Base-by-base conservation (phyloP, 2,113 vertebrate species). In the Tragulus kanchil region DNA sequence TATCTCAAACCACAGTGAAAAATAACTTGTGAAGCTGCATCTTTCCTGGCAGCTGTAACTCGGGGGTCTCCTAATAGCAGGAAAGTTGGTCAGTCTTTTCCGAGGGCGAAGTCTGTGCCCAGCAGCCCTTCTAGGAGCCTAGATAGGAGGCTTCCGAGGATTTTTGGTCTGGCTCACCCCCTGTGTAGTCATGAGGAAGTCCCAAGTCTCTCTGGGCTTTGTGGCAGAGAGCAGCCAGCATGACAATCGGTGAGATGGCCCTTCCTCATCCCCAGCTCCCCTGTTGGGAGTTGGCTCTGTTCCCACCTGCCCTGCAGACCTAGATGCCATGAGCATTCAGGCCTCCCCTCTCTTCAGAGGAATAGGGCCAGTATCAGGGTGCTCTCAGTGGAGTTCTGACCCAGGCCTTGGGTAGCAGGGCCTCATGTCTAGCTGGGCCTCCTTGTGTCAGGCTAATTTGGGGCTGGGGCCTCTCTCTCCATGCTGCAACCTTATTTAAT, bases 1-100 rank as follows among this genome's bases (percentile, higher is more conserved):
- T 93, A 82, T 96, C 82, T 95, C 77, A 96, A 97, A 97, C 98
- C 98, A 96, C 98, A 97, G 14, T 97, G 84, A 97, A 98, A 97
- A 96, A 95, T 97, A 97, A 85, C 96, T 81, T 86, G 31, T 85
- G 94, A 97, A 93, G 61, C 56, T 94, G 65, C 52, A 75, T 73
- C 85, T 97, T 97, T 97, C 97, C 94, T 90, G 95, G 97, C 79
- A 98, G 84, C 48, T 56, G 1, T 77, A 59, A 78, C 85, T 71
- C 61, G n/a, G 65, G 69, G 64, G 73, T 92, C 96, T 90, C 62
- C 36, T 90, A n/a, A 15, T 15, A 71, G 90, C 90, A 96, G 96
- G 82, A 85, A 97, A 95, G 83, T 93, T 23, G 69, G 85, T 87
- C 85, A 97, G 45, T 59, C 11, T 0, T 93, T 94, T 94, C 87